Conservation (phyloP, 1,140 invertebrate genomes). For the Neotoxoptera formosana region DNA sequence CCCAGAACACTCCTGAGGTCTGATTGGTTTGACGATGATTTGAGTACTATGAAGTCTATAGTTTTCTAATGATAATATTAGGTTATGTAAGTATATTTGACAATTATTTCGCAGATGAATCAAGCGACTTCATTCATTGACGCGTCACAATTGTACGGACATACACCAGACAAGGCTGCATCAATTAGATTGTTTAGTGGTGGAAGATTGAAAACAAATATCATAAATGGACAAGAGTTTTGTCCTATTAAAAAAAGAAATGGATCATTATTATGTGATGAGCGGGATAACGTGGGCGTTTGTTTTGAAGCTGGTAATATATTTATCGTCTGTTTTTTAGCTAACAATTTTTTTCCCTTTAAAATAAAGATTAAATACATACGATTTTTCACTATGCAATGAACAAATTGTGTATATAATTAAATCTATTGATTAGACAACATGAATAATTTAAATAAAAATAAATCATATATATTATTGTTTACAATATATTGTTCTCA, state of each 20-base stretch:
- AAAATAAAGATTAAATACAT: background rate
- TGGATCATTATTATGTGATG: background rate
- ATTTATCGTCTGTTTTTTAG: background rate
- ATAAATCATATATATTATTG: background rate
- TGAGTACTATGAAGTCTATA: no score
- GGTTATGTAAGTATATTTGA: background rate
- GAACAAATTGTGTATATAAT: no score
- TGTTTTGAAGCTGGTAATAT: constrained; percentile 36
- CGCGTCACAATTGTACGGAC: constrained; percentile 26
- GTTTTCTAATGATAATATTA: no score
- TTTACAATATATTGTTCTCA: background rate
- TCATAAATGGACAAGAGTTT: background rate
- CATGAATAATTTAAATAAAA: background rate
- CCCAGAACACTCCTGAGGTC: no score
- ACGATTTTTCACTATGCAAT: background rate
- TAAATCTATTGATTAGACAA: background rate
- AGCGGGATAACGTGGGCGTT: background rate
- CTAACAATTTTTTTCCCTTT: background rate
- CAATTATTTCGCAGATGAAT: background rate
- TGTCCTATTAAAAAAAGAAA: background rate
- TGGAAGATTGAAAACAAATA: constrained; percentile 20
- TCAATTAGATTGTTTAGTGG: background rate
- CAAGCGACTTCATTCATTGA: background rate
- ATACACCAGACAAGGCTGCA: background rate
- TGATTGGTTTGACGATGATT: no score